Base-by-base conservation (phyloP, 2,797 vertebrate species). In the Tamandua tetradactyla region DNA sequence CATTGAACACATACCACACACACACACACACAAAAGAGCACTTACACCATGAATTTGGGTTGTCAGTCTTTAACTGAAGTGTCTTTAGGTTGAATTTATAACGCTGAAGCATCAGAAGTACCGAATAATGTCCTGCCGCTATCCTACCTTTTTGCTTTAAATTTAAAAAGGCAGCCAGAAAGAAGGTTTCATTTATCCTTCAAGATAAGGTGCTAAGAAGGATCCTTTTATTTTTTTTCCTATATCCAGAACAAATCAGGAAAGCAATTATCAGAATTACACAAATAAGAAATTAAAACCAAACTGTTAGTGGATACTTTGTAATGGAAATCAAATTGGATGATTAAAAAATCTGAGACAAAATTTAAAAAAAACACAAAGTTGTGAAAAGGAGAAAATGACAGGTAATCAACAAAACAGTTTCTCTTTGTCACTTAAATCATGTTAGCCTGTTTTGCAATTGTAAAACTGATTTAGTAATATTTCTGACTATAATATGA, bases 31-130 rank as follows among this genome's bases (percentile, higher is more conserved):
- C n/a, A n/a, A n/a, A n/a, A n/a, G n/a, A 94, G 69, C 69, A 87
- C 68, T 76, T 85, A 91, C 9, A 88, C 47, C 49, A 49, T 71
- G 79, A 87, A 78, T 76, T 95, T 72, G 84, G 40, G 72, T n/a
- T 94, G 79, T 94, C 95, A 71, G 96, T 89, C 71, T 94, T n/a
- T n/a, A 37, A 85, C n/a, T n/a, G n/a, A n/a, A n/a, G n/a, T n/a
- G n/a, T n/a, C n/a, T n/a, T 32, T 62, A 37, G 83, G 69, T 37
- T 95, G 78, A 87, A 83, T 93, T 80, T 66, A 12, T 94, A 96
- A 96, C 80, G 96, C 95, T 91, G 86, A 94, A 93, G 55, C 57
- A 82, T 76, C 47, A 72, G 40, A 94, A 84, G 22, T 96, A 76
- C 66, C 69, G 78, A 76, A 66, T 40, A 89, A 95, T 85, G 88